Evolutionary conservation across 2,888 invertebrate species (phyloP).

Genomic region (Petrolisthes cinctipes): DNA sequence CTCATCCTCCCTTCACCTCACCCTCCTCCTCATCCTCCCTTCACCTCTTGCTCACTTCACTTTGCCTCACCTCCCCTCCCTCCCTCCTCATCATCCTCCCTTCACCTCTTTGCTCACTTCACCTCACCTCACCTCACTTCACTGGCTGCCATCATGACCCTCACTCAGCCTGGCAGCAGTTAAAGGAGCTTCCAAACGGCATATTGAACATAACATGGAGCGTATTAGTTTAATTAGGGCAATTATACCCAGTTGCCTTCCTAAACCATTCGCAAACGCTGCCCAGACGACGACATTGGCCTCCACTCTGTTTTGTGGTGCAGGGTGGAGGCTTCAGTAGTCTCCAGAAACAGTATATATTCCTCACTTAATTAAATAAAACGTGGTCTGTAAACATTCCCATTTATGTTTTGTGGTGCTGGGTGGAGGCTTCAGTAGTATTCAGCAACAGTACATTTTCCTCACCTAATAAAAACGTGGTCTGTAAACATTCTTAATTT

Average conservation of each 20-base stretch:
- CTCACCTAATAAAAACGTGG: too few relatives aligned
- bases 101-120: background rate
- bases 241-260: constrained; percentile 35
- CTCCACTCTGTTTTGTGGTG: background rate
- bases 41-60: background rate
- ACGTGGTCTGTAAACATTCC: too few relatives aligned
- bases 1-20: background rate
- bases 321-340: background rate
- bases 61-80: background rate
- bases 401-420: background rate
- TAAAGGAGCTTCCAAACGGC: background rate
- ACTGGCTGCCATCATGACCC: background rate
- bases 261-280: constrained; percentile 36
- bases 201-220: constrained; percentile 39
- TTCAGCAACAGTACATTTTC: too few relatives aligned
- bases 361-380: too few relatives aligned
- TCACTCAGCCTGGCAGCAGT: background rate
- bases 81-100: background rate
- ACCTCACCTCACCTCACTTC: background rate
- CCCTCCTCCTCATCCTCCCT: background rate
- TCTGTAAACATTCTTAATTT: too few relatives aligned
- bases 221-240: constrained; percentile 52
- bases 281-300: constrained; percentile 40
- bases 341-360: background rate
- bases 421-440: background rate